phyloP scores from a whole-genome alignment of 1,140 invertebrate genomes.

The Lutraria rhynchaena region DNA sequence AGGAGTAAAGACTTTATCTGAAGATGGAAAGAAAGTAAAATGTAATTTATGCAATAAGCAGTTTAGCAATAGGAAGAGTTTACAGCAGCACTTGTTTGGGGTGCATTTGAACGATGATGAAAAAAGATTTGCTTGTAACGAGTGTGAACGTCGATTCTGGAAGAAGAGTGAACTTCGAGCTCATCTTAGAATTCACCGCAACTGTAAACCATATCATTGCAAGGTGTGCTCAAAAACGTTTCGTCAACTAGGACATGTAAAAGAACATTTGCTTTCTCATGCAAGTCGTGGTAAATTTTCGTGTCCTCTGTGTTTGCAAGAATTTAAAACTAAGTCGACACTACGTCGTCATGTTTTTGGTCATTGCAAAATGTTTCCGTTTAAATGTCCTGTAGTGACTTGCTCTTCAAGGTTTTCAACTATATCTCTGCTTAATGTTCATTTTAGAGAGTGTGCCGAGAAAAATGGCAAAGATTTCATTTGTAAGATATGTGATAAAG shows the following conservation, averaged over 20 bases:
- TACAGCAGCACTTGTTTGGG: not conserved
- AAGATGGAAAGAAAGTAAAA: not conserved
- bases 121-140: constrained; percentile 3
- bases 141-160: constrained; percentile 1
- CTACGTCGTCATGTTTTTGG: not conserved
- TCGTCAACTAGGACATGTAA: constrained; percentile 27
- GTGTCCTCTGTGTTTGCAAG: constrained; percentile 9
- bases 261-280: constrained; percentile 23
- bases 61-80: not conserved
- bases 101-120: constrained; percentile 11
- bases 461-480: not conserved
- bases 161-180: not conserved
- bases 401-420: not conserved
- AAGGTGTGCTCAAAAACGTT: constrained; percentile 14
- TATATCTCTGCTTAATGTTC: not conserved
- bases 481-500: not conserved
- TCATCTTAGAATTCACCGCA: constrained; percentile 15
- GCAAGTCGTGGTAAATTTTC: not conserved
- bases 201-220: constrained; percentile 28
- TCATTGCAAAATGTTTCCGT: constrained; percentile 9
- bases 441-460: not conserved
- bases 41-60: constrained; percentile 3
- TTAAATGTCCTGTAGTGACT: not conserved
- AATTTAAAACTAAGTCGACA: not conserved
- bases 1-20: not conserved